phyloP scores from a whole-genome alignment of 37 sponge, comb jelly and placozoan genomes.

The Ephydatia muelleri region DNA sequence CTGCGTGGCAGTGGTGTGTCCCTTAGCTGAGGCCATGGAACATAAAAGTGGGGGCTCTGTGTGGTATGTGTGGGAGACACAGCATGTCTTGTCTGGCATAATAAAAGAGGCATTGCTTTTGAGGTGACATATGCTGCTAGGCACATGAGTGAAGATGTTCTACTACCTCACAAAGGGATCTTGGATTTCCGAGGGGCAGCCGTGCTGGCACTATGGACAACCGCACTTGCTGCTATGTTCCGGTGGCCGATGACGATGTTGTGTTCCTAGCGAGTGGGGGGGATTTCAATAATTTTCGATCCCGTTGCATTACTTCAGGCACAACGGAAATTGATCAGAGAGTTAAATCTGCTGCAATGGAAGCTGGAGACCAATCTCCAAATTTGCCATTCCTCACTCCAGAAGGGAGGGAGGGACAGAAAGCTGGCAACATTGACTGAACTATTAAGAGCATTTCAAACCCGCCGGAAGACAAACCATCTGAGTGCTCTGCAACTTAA shows the following conservation, averaged over 20 bases:
- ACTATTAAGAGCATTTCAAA: slow-evolving; percentile 4
- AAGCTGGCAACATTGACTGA: slow-evolving; percentile 11
- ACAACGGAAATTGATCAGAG: background rate
- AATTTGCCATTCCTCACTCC: slow-evolving; percentile 43
- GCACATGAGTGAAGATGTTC: no score
- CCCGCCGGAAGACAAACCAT: background rate
- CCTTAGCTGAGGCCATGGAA: no score
- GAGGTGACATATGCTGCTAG: slow-evolving; percentile 60
- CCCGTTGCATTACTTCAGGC: slow-evolving; percentile 63
- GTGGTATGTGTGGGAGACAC: slow-evolving; percentile 81
- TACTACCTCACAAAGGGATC: slow-evolving; percentile 13
- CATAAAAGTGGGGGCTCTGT: slow-evolving; percentile 59
- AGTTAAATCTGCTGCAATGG: no score
- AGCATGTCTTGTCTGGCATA: slow-evolving; percentile 68
- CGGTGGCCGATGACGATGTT: slow-evolving; percentile 53
- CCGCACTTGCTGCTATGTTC: slow-evolving; percentile 61
- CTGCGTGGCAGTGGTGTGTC: slow-evolving; percentile 65
- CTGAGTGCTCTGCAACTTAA: slow-evolving; percentile 33
- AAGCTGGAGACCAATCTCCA: no score
- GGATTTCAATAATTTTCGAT: slow-evolving; percentile 76
- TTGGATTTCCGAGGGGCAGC: slow-evolving; percentile 59
- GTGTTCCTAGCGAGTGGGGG: slow-evolving; percentile 76
- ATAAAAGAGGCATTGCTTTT: slow-evolving; percentile 26
- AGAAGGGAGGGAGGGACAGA: slow-evolving; percentile 29
- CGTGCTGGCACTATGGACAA: slow-evolving; percentile 77